Conservation (phyloP, 1,140 invertebrate genomes). For the Tenebrio molitor region DNA sequence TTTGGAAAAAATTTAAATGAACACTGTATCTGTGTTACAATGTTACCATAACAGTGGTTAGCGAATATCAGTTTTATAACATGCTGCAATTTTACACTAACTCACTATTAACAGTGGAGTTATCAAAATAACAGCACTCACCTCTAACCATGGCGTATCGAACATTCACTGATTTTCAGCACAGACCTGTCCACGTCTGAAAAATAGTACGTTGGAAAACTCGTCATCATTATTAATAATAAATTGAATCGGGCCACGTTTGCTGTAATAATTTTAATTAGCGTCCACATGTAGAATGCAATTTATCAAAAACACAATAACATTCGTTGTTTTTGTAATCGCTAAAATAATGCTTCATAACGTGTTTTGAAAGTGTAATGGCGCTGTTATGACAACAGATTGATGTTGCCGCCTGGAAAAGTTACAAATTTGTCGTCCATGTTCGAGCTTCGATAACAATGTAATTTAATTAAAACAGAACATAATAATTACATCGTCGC, state of each 20-base stretch:
- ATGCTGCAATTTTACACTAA: no score
- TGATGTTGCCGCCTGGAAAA: constrained; percentile 32
- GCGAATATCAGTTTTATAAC: no score
- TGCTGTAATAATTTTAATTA: constrained; percentile 24
- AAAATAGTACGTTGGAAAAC: no score
- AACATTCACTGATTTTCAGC: no score
- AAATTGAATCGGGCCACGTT: background rate
- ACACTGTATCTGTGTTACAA: no score
- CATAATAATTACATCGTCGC: constrained; percentile 33
- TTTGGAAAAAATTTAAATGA: no score
- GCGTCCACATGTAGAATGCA: constrained; percentile 12
- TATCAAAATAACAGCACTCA: no score
- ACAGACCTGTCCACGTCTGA: no score
- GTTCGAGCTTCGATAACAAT: constrained; percentile 32
- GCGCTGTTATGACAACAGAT: constrained; percentile 38
- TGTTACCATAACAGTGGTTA: no score
- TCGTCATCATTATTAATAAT: constrained; percentile 6
- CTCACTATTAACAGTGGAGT: no score
- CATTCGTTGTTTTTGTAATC: constrained; percentile 28
- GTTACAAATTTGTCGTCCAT: constrained; percentile 26
- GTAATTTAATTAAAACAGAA: constrained; percentile 46
- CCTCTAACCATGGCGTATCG: no score
- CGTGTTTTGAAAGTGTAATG: constrained; percentile 29
- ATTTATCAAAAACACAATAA: constrained; percentile 38
- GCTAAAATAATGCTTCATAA: background rate